Evolutionary conservation across 2,797 vertebrate genomes (phyloP), one percentile per base, ranked within the genome.

Genomic region (Tamandua tetradactyla): DNA sequence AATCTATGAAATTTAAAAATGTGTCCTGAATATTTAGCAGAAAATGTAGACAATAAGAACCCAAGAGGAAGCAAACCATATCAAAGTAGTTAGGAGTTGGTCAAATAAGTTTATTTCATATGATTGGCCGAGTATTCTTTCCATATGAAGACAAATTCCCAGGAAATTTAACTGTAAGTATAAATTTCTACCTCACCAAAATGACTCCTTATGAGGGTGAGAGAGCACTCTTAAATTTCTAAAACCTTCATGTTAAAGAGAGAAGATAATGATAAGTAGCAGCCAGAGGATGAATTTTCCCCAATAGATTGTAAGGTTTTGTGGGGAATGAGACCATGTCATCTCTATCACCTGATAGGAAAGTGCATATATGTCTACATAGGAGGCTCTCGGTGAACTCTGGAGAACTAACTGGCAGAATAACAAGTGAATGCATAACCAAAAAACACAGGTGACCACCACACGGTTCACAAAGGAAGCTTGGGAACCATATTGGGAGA

Each of bases 151-250:
- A 86, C 80, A 89, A 40, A 15, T 0, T 13, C 47, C 83, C 17
- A 81, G n/a, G 22, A 40, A 95, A 17, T 59, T 14, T 57, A 30
- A 82, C 27, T 59, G 10, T 64, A 90, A 84, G 32, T 68, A 35
- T 93, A 87, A 93, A 68, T 40, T 87, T 5, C 80, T 78, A n/a
- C 17, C 32, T 90, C 27, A 80, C 40, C 42, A 83, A 59, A 89
- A 69, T 44, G 52, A 47, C 27, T 75, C 30, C 76, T 22, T 30
- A 71, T 72, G 23, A 84, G 25, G 13, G 78, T 85, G 32, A 61
- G 49, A 61, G 11, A 80, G 20, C 3, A 22, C 22, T 47, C 15
- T 69, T 79, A 61, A 57, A 85, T 59, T 84, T 20, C n/a, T 69
- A 1, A 74, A 92, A 93, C 4, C 37, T 47, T 42, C 23, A 1